Evolutionary conservation across 1,140 invertebrate species (phyloP), one percentile per base, ranked within the genome.

Genomic region (Nasonia giraulti): DNA sequence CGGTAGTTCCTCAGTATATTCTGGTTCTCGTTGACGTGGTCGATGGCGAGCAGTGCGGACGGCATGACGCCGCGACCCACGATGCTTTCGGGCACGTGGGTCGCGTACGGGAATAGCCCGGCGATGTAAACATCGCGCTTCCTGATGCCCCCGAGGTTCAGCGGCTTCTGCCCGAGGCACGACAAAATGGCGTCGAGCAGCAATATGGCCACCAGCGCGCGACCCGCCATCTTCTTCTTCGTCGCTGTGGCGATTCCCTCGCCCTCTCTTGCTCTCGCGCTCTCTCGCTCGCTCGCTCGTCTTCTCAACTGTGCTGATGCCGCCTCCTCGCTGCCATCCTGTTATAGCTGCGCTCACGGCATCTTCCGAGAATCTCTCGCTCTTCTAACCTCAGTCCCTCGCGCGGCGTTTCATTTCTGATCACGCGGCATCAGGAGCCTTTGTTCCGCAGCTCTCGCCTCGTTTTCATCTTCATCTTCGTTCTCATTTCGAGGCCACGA

Each of bases 11-110:
- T 94, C 14, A 98, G 93, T 71, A 98, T 95, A 40, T 94, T 94
- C 44, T 96, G 96, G 90, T 97, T 96, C 88, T 98, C 96, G 92
- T 99, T 99, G 90, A 99, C 97, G 93, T 99, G 97, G 88, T 97
- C 96, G 82, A 98, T 94, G 80, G 98, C 98, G 85, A 99, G 93
- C 91, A 97, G 97, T 27, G 98, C 97, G 86, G 98, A 98, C 3
- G 98, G 98, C 96, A 98, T 97, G 6, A 99, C 97, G 17, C 98
- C 98, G 37, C 97, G 95, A 75, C 98, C 98, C 91, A 96, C 92
- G 88, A 90, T 93, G 88, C 91, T 93, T 89, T 93, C 94, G 44
- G 91, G 94, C 1, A 97, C 96, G 74, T 96, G 96, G 88, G 94
- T 95, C 47, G 96, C 96, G 89, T 96, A 97, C 0, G 97, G 97